These are phyloP conservation scores for Drosophila busckii DNA, from an alignment of 1,140 invertebrate genomes.

Conservation along the genomic window DNA sequence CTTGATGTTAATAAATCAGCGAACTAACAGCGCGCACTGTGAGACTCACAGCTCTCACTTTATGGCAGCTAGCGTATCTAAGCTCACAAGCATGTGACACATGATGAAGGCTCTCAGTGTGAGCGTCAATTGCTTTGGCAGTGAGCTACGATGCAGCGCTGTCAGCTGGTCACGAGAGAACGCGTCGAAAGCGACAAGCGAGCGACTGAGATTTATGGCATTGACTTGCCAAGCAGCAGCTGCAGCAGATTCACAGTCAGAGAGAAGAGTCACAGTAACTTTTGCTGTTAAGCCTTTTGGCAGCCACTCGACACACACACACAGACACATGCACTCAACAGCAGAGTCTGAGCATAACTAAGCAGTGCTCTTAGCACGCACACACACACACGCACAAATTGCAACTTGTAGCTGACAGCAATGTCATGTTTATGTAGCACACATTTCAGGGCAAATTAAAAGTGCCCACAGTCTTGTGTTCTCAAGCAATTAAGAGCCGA, in stretches of 20 bases:
- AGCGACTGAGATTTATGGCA: conserved; percentile 49
- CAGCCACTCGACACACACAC: conserved; percentile 14
- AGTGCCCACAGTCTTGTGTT: conserved; percentile 9
- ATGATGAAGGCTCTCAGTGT: conserved; percentile 28
- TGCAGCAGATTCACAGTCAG: conserved; percentile 2
- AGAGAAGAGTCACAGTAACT: conserved; percentile 8
- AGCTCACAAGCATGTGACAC: conserved; percentile 33
- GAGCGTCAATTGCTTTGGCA: not conserved
- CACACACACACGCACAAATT: conserved; percentile 54
- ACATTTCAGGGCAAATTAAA: conserved; percentile 39
- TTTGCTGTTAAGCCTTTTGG: conserved; percentile 32
- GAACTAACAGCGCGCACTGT: not conserved
- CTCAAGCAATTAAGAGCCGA: conserved; percentile 34
- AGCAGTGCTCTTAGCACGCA: no score
- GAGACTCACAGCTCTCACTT: conserved; percentile 1
- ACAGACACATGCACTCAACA: not conserved
- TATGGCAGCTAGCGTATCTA: conserved; percentile 14
- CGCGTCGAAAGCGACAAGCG: not conserved
- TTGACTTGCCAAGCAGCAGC: not conserved
- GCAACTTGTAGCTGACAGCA: conserved; percentile 47
- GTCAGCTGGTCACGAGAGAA: conserved; percentile 48
- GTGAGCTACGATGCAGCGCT: conserved; percentile 13
- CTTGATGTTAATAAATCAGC: no score
- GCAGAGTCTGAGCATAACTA: not conserved
- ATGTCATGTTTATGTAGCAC: conserved; percentile 61